Evolutionary conservation across 2,797 vertebrate species (phyloP).

Genomic region (Manis crassicaudata): DNA sequence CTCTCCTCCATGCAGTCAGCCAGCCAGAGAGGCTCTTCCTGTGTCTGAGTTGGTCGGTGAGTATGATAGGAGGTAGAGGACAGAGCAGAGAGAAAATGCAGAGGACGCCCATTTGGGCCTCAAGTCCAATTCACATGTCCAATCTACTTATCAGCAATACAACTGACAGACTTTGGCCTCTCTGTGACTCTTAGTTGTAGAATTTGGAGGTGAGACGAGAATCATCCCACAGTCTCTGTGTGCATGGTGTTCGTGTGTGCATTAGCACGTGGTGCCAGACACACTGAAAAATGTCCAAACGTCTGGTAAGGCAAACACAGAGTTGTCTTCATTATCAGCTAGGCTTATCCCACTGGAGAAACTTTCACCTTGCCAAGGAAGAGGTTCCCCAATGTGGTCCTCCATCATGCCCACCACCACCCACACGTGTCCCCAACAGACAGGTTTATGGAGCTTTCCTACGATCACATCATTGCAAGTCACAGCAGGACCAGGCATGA

Average conservation of each 20-base stretch:
- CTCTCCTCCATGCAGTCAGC: neutral
- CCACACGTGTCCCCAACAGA: neutral
- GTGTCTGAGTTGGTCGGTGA: neutral
- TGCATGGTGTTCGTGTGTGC: neutral
- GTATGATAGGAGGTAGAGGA: neutral
- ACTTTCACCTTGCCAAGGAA: neutral
- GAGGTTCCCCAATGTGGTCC: rapidly evolving
- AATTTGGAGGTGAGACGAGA: neutral
- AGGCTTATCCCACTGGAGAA: neutral
- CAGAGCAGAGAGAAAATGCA: neutral
- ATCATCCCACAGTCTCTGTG: neutral
- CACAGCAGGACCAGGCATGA: too few relatives aligned
- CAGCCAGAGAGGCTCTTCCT: neutral
- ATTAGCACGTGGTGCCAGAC: neutral
- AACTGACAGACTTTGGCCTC: neutral
- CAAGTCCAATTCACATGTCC: neutral
- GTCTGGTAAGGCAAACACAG: neutral
- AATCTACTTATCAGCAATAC: neutral
- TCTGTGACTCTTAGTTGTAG: neutral
- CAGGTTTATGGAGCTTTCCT: neutral
- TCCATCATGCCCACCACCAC: neutral
- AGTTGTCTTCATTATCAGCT: neutral
- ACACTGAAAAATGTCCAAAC: neutral
- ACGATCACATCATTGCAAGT: neutral
- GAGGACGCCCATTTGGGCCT: neutral